Percentiles rank a stretch among this genome's conserved stretches.
phyloP scores from a whole-genome alignment of 2,797 vertebrate genomes.

The Betta splendens region DNA sequence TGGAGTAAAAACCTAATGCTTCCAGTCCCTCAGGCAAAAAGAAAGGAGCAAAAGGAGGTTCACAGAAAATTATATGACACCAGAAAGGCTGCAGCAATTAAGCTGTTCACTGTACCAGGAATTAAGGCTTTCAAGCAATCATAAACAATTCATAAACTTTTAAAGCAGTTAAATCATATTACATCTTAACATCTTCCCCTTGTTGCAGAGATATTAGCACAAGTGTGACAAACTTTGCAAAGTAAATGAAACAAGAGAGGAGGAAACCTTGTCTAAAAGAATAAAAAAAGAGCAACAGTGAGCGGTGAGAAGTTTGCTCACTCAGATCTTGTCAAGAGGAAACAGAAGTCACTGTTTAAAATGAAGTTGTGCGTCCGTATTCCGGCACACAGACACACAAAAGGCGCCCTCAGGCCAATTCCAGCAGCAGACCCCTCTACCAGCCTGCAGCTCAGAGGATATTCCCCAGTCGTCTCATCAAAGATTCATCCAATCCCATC shows the following conservation, averaged over 20 bases:
- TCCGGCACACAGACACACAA: constrained; percentile 20
- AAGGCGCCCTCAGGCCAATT: constrained; percentile 4
- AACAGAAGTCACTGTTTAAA: constrained; percentile 25
- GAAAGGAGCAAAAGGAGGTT: constrained; percentile 24
- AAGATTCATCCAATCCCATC: constrained; percentile 26
- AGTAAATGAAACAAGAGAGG: background rate
- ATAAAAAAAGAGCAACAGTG: constrained; percentile 19
- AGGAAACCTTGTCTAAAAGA: background rate
- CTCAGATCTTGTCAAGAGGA: constrained; percentile 30
- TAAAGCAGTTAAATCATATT: background rate
- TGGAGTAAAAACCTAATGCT: constrained; percentile 45
- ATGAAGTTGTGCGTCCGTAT: constrained; percentile 39
- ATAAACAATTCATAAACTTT: background rate
- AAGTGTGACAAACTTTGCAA: too few species aligned
- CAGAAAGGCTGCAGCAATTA: background rate
- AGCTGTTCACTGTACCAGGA: background rate
- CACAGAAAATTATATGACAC: background rate
- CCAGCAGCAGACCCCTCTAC: constrained; percentile 11
- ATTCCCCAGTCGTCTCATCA: constrained; percentile 19
- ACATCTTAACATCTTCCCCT: background rate
- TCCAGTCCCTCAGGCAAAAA: constrained; percentile 27
- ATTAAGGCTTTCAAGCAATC: background rate
- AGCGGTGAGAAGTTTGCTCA: constrained; percentile 11
- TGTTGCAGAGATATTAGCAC: too few species aligned
- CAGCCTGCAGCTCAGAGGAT: background rate